A percentile compares a stretch with the other conserved stretches of the same genome.
Evolutionary conservation across 2,113 vertebrate genomes (phyloP).

Genomic region (Trichomycterus rosablanca): DNA sequence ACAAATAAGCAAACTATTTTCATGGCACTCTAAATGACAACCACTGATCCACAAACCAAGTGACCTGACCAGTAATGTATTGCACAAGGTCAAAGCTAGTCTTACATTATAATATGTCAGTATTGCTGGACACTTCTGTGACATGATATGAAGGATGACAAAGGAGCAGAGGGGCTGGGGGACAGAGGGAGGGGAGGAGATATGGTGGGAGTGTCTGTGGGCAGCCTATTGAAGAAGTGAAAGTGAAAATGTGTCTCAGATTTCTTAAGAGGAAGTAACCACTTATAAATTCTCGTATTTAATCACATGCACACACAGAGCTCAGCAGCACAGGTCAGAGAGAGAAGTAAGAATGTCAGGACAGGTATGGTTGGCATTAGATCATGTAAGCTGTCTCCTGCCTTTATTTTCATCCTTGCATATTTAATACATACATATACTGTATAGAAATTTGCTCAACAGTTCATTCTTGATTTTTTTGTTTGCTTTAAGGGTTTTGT

Average conservation of each 20-base stretch:
- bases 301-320: conserved; percentile 32
- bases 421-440: neutral
- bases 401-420: neutral
- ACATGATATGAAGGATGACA: neutral
- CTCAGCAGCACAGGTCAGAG: conserved; percentile 9
- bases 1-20: too few species aligned
- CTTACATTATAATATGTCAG: too few species aligned
- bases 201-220: conserved; percentile 40
- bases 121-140: too few species aligned
- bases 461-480: too few species aligned
- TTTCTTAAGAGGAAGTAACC: conserved; percentile 70
- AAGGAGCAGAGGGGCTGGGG: conserved; percentile 44
- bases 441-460: too few species aligned
- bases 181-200: conserved; percentile 21
- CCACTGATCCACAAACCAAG: too few species aligned
- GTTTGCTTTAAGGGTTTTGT: neutral
- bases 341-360: conserved; percentile 42
- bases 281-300: conserved; percentile 48
- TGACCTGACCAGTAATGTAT: too few species aligned
- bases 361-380: conserved; percentile 7
- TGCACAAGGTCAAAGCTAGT: too few species aligned
- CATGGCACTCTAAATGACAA: too few species aligned
- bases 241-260: conserved; percentile 67
- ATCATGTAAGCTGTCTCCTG: neutral
- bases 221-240: conserved; percentile 64